Evolutionary conservation across 2,888 invertebrate genomes (phyloP), one percentile per base, ranked within the genome.

Genomic region (Aphodius granarius): DNA sequence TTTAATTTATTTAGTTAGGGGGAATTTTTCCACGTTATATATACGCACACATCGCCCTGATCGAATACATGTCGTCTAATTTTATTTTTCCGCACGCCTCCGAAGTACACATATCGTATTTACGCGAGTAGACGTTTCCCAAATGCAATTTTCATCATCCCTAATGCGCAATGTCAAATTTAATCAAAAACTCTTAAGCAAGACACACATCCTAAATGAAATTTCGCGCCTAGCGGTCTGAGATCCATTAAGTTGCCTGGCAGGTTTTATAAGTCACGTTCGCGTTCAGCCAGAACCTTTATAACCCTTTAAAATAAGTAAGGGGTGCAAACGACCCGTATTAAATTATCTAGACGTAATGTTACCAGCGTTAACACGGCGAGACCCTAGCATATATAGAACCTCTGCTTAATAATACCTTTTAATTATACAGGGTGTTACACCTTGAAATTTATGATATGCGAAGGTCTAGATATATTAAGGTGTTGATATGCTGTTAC

Each of bases 241-340:
- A 43, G 43, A 21, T 21, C 21, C 66, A 66, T 66, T 66, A 66
- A 66, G 66, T 18, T 66, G 16, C 17, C 66, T 21, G 66, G 66
- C 20, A 19, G 13, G 66, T 21, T 66, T 21, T 19, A 21, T 21
- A n/a, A 18, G 66, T 19, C 66, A 66, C 66, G 19, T 66, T 66
- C 66, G 21, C 66, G 43, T 13, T 43, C 9, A 43, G 43, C 19
- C 72, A 43, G 62, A 62, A 17, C 62, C 72, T 72, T 72, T 43
- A 72, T 19, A 72, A 43, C 43, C 72, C 62, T 43, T 72, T 72
- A 72, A 72, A 72, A 63, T 72, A 62, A 43, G 72, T n/a, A 72
- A 19, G 72, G 72, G 72, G 62, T 16, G 17, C 16, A 72, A 43
- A 72, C 72, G 17, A 20, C 17, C 43, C 62, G 17, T 19, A 19